phyloP scores from a whole-genome alignment of 2,888 invertebrate species.

The Steinernema scapterisci region DNA sequence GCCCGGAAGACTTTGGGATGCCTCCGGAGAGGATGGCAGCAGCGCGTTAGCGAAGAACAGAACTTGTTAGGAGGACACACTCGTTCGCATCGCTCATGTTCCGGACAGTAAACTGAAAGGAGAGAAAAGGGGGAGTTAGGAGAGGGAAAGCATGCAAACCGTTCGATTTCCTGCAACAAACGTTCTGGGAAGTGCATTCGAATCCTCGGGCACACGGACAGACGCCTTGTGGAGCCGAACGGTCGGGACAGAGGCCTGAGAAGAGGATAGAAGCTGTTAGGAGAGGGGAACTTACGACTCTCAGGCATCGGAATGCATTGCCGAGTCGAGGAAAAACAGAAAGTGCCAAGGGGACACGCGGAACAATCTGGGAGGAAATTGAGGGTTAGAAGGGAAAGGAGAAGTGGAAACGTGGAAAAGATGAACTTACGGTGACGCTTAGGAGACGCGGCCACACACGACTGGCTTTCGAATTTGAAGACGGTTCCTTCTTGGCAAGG shows the following conservation, averaged over 20 bases:
- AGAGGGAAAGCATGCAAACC: slow-evolving; percentile 12
- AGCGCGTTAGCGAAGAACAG: slow-evolving; percentile 43
- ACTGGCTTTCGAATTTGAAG: slow-evolving; percentile 67
- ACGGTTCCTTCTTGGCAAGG: slow-evolving; percentile 62
- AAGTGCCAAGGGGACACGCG: slow-evolving; percentile 46
- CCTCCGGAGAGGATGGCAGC: slow-evolving; percentile 41
- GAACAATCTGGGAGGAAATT: slow-evolving; percentile 39
- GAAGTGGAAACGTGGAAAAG: neutral
- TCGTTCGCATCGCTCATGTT: slow-evolving; percentile 40
- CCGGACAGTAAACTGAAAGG: slow-evolving; percentile 17
- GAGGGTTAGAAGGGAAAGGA: neutral
- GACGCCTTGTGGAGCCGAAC: slow-evolving; percentile 46
- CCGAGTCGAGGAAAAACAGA: slow-evolving; percentile 39
- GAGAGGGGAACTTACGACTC: slow-evolving; percentile 44
- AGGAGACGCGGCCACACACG: slow-evolving; percentile 54
- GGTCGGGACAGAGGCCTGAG: slow-evolving; percentile 48
- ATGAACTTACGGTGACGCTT: slow-evolving; percentile 21
- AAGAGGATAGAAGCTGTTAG: slow-evolving; percentile 27
- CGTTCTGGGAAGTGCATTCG: slow-evolving; percentile 46
- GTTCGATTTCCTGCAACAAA: slow-evolving; percentile 45
- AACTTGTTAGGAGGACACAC: slow-evolving; percentile 45
- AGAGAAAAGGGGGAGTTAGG: neutral
- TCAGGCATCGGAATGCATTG: slow-evolving; percentile 44
- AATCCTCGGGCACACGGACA: slow-evolving; percentile 43
- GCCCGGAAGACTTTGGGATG: neutral